Conservation (phyloP, 2,888 invertebrate genomes). For the Drosophila pegasa region DNA sequence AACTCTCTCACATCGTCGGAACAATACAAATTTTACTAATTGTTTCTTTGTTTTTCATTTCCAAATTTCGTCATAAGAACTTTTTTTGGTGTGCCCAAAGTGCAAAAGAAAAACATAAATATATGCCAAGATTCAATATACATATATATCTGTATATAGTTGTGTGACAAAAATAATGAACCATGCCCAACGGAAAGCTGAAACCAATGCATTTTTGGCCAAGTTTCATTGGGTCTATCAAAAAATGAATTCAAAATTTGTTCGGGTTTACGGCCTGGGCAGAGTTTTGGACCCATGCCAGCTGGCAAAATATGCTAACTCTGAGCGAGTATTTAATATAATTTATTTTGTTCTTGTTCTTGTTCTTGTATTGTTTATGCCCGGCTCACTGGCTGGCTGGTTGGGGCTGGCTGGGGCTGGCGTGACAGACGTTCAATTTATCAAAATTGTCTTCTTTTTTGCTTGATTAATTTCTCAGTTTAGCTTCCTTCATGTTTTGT, state of each 20-base stretch:
- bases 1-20: slow-evolving; percentile 38
- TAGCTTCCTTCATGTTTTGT: slow-evolving; percentile 14
- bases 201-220: slow-evolving; percentile 71
- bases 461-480: slow-evolving; percentile 43
- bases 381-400: slow-evolving; percentile 29
- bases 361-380: slow-evolving; percentile 20
- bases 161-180: slow-evolving; percentile 19
- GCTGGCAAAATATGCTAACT: slow-evolving; percentile 51
- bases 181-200: slow-evolving; percentile 52
- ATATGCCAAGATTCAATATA: slow-evolving; percentile 10
- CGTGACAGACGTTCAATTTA: slow-evolving; percentile 60
- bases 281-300: slow-evolving; percentile 65
- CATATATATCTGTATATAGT: background rate
- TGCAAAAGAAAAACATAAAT: slow-evolving; percentile 35
- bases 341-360: slow-evolving; percentile 18
- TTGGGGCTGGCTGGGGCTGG: slow-evolving; percentile 50
- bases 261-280: slow-evolving; percentile 43
- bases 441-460: slow-evolving; percentile 42
- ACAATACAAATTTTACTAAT: slow-evolving; percentile 59
- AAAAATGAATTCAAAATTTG: slow-evolving; percentile 30
- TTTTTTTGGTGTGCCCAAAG: slow-evolving; percentile 52
- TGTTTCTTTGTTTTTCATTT: slow-evolving; percentile 13
- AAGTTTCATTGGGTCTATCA: slow-evolving; percentile 51
- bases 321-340: slow-evolving; percentile 39
- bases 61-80: slow-evolving; percentile 69